phyloP scores from a whole-genome alignment of 2,888 invertebrate genomes.

The Caenorhabditis sp. region DNA sequence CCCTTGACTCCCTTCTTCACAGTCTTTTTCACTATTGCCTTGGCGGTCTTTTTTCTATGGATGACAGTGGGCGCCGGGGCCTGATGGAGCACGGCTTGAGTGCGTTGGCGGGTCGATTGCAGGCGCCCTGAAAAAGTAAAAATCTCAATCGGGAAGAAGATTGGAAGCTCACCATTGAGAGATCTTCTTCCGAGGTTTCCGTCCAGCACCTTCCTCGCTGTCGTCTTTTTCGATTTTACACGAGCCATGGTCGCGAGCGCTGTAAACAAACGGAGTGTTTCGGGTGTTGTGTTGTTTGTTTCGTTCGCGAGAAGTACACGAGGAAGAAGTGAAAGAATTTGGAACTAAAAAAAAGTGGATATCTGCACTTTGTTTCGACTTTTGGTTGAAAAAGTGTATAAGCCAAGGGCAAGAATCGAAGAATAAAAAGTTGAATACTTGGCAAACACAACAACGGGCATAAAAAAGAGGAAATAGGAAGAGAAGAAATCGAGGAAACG shows the following conservation, averaged over 20 bases:
- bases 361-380: neutral
- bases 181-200: neutral
- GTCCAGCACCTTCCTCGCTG: neutral
- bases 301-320: conserved; percentile 8
- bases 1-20: conserved; percentile 17
- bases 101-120: conserved; percentile 29
- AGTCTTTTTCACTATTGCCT: conserved; percentile 13
- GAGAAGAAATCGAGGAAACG: conserved; percentile 2
- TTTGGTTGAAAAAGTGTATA: neutral
- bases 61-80: conserved; percentile 35
- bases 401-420: neutral
- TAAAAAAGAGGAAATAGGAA: conserved; percentile 22
- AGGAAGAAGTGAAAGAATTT: neutral
- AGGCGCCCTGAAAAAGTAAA: conserved; percentile 7
- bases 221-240: neutral
- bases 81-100: conserved; percentile 46
- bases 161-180: neutral
- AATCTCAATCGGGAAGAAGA: neutral
- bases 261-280: conserved; percentile 1
- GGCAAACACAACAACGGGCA: conserved; percentile 35
- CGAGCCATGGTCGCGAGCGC: neutral
- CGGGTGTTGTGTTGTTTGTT: neutral
- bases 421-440: neutral
- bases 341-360: neutral
- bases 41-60: conserved; percentile 12